Conservation (phyloP, 1,140 invertebrate species). For the Ostrea edulis region DNA sequence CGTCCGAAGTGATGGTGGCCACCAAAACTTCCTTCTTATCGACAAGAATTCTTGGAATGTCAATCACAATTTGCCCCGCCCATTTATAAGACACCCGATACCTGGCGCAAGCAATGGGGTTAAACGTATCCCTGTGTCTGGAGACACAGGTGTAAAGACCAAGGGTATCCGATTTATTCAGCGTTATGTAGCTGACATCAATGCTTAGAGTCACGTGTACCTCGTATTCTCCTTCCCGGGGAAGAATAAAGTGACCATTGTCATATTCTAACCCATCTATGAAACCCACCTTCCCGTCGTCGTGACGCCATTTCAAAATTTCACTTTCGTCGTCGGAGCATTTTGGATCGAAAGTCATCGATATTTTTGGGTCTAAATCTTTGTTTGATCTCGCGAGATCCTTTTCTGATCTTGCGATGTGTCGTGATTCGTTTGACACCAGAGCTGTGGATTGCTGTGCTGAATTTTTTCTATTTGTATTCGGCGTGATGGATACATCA, state of each 20-base stretch:
- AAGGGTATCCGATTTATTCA: background rate
- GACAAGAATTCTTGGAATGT: background rate
- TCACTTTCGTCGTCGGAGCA: constrained; percentile 3
- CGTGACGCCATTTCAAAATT: constrained; percentile 1
- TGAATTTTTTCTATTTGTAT: background rate
- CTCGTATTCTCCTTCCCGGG: background rate
- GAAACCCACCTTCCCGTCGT: background rate
- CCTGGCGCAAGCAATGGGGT: background rate
- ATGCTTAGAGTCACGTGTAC: background rate
- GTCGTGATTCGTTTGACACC: background rate
- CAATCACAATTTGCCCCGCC: background rate
- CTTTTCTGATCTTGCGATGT: background rate
- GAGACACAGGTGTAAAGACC: background rate
- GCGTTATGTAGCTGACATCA: background rate
- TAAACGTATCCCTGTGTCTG: background rate
- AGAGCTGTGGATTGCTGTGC: background rate
- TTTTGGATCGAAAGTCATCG: background rate
- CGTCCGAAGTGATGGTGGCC: background rate
- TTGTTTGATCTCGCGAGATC: background rate
- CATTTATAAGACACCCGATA: background rate
- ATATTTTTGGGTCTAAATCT: background rate
- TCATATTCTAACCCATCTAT: background rate
- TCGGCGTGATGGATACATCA: background rate
- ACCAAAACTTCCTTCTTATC: background rate
- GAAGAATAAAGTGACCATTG: background rate